Base-by-base conservation (phyloP, 2,113 vertebrate species). In the Ctenomys sociabilis region DNA sequence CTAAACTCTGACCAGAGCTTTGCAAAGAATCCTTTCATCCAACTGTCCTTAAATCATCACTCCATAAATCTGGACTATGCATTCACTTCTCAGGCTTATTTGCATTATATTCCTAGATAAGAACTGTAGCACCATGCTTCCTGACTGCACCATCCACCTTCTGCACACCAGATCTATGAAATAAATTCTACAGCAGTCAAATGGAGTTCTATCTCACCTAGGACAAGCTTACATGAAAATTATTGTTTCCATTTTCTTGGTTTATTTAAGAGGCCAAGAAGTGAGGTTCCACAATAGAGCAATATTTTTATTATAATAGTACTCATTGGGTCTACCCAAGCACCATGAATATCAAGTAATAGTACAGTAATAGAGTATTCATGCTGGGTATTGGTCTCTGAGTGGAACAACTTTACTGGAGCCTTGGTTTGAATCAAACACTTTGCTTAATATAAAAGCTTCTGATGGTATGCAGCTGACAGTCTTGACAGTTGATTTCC, bases 401-500 rank as follows among this genome's bases (percentile, higher is more conserved):
- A 85, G 59, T 7, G 30, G 66, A 95, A 75, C 61, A 32, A 95
- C 52, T 28, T 81, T 63, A 14, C 4, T 64, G 32, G 90, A 84
- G 13, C 24, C 52, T 70, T 82, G 49, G 64, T 37, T 95, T 75
- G 91, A 94, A 96, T 80, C 57, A 91, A 83, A 92, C 54, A 54
- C 16, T 95, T 26, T 85, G 26, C 24, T 40, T 82, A 83, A 88
- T 4, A 73, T 3, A 97, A 90, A 96, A 88, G 68, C 80, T 80
- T 68, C 85, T 70, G 35, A 86, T 80, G 52, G 5, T 43, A 35
- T 28, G 13, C 40, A 83, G 54, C 66, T 85, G 61, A 91, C 68
- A 96, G 75, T 35, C 59, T 52, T 77, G 63, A 92, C 5, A 93
- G 61, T 37, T 96, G 88, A 72, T 54, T 95, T 97, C 88, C 95